phyloP scores from a whole-genome alignment of 2,888 invertebrate species.

The Ormyrus thymus region DNA sequence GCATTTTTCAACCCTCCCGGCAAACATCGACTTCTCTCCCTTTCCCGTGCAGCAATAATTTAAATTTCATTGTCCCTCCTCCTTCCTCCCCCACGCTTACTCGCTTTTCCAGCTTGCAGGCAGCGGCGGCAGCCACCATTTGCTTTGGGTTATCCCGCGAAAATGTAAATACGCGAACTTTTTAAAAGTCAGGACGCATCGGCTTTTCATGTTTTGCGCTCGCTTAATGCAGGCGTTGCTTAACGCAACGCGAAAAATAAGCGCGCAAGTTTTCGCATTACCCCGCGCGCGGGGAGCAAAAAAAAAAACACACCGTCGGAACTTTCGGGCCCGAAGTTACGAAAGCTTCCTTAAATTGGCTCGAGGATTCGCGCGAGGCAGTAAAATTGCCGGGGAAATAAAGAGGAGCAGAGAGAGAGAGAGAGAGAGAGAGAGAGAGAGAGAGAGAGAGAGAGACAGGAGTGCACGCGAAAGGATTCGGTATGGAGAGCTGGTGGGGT shows the following conservation, averaged over 20 bases:
- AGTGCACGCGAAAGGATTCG: too few relatives aligned
- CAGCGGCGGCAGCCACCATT: not conserved
- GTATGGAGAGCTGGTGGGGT: constrained; percentile 41
- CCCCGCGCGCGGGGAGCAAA: not conserved
- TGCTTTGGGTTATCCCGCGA: not conserved
- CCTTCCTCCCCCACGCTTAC: not conserved
- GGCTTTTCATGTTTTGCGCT: constrained; percentile 40
- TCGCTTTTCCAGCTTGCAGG: too few relatives aligned
- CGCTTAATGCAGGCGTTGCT: constrained; percentile 38
- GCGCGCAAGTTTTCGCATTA: constrained; percentile 45
- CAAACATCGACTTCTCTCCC: constrained; percentile 26
- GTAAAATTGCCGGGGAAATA: constrained; percentile 26
- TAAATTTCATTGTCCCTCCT: constrained; percentile 40
- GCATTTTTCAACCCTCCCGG: not conserved
- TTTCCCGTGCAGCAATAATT: constrained; percentile 21
- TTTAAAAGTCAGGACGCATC: constrained; percentile 42
- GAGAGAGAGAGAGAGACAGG: not conserved
- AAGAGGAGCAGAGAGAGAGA: not conserved
- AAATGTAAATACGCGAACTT: constrained; percentile 48
- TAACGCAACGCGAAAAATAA: constrained; percentile 41
- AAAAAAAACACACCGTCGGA: constrained; percentile 19
- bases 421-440: not conserved
- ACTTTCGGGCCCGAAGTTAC: not conserved
- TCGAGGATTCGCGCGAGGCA: constrained; percentile 11
- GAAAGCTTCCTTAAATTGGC: constrained; percentile 41